phyloP scores from a whole-genome alignment of 2,888 invertebrate genomes.

The Pristionchus arcanus region DNA sequence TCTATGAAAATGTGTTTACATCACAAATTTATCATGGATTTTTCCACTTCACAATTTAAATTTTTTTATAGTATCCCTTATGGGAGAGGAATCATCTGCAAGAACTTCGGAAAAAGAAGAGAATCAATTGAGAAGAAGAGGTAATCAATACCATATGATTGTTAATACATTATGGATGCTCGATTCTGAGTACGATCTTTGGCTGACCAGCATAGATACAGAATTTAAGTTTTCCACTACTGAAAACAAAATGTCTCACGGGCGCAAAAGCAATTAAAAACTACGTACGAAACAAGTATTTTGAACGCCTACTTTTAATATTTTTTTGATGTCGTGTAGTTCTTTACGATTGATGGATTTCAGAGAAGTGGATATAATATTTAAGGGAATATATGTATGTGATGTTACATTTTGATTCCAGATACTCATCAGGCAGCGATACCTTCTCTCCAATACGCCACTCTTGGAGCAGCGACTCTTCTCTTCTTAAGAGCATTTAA shows the following conservation, averaged over 20 bases:
- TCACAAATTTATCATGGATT: background rate
- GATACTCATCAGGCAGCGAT: conserved; percentile 29
- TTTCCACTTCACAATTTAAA: background rate
- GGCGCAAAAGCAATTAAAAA: too few relatives aligned
- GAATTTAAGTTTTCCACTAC: too few relatives aligned
- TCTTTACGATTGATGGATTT: too few relatives aligned
- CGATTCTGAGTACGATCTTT: background rate
- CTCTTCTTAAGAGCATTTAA: conserved; percentile 40
- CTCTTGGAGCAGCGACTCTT: conserved; percentile 26
- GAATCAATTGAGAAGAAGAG: conserved; percentile 44
- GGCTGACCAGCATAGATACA: too few relatives aligned
- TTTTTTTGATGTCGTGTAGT: too few relatives aligned
- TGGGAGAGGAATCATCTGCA: conserved; percentile 41
- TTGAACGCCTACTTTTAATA: too few relatives aligned
- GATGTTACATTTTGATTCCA: background rate
- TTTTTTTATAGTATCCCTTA: background rate
- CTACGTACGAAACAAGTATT: too few relatives aligned
- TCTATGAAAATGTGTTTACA: background rate
- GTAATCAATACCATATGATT: background rate
- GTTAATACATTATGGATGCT: background rate
- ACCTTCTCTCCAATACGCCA: conserved; percentile 40
- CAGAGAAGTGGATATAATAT: too few relatives aligned
- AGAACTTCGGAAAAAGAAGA: background rate
- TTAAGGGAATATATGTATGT: background rate
- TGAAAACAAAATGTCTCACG: too few relatives aligned